phyloP scores from a whole-genome alignment of 2,888 invertebrate genomes.

The Anoplius nigerrimus region DNA sequence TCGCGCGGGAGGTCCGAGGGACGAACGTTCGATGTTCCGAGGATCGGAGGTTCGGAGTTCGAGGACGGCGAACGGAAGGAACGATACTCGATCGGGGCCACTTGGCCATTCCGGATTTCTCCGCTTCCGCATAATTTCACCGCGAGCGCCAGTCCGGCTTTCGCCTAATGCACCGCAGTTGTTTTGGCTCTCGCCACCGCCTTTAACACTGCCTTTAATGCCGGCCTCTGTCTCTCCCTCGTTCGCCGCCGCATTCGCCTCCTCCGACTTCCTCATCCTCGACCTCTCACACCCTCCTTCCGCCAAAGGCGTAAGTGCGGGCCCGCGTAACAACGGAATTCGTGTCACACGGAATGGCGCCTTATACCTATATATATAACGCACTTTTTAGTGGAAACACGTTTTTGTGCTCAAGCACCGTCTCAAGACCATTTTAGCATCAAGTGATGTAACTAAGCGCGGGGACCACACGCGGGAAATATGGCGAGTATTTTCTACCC shows the following conservation, averaged over 20 bases:
- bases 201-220: background rate
- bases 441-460: constrained; percentile 54
- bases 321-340: constrained; percentile 36
- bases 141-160: constrained; percentile 10
- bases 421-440: constrained; percentile 58
- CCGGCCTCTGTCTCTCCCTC: constrained; percentile 13
- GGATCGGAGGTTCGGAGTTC: too few species aligned
- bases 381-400: constrained; percentile 54
- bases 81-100: background rate
- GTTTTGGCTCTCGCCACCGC: constrained; percentile 1
- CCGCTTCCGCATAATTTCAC: constrained; percentile 4
- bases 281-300: background rate
- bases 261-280: background rate
- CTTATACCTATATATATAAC: constrained; percentile 39
- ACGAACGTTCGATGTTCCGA: too few species aligned
- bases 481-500: constrained; percentile 51
- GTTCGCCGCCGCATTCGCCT: background rate
- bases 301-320: too few species aligned
- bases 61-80: too few species aligned
- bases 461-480: constrained; percentile 55
- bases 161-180: constrained; percentile 17
- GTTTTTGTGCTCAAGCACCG: constrained; percentile 57
- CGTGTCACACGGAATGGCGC: constrained; percentile 38
- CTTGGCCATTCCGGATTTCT: background rate
- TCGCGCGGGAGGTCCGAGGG: constrained; percentile 20